Evolutionary conservation across 1,140 invertebrate genomes (phyloP).

Genomic region (Medauroidea extradentata): DNA sequence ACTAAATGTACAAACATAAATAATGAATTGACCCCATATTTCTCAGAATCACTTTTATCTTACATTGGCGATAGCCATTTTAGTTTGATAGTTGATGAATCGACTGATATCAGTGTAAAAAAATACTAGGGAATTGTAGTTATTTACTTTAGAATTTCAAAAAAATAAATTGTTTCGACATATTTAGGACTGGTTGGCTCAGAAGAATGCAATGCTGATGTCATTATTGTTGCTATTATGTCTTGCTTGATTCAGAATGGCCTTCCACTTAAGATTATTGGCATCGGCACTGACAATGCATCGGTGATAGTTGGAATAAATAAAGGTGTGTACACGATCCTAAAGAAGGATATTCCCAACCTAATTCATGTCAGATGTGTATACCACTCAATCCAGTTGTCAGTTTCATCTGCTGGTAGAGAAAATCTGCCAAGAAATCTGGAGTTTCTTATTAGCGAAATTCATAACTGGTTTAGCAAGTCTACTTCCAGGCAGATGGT

Average conservation of each 20-base stretch:
- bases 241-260: too few species aligned
- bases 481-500: slow-evolving; percentile 19
- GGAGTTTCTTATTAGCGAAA: slow-evolving; percentile 40
- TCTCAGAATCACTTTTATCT: not conserved
- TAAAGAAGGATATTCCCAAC: slow-evolving; percentile 18
- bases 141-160: slow-evolving; percentile 24
- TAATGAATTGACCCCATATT: too few species aligned
- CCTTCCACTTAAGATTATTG: slow-evolving; percentile 32
- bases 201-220: slow-evolving; percentile 12
- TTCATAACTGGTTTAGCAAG: slow-evolving; percentile 35
- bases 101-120: slow-evolving; percentile 35
- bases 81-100: slow-evolving; percentile 41
- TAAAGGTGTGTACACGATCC: slow-evolving; percentile 33
- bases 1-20: too few species aligned
- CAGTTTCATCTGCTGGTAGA: slow-evolving; percentile 25
- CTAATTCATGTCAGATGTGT: slow-evolving; percentile 25
- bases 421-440: slow-evolving; percentile 34
- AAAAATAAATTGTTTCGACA: slow-evolving; percentile 27
- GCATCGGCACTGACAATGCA: slow-evolving; percentile 39
- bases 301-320: slow-evolving; percentile 38
- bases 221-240: too few species aligned
- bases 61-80: slow-evolving; percentile 36
- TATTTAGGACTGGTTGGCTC: slow-evolving; percentile 26
- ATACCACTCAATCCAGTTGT: slow-evolving; percentile 35
- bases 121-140: slow-evolving; percentile 38